Evolutionary conservation across 2,113 vertebrate species (phyloP).

Genomic region (Mus pahari): DNA sequence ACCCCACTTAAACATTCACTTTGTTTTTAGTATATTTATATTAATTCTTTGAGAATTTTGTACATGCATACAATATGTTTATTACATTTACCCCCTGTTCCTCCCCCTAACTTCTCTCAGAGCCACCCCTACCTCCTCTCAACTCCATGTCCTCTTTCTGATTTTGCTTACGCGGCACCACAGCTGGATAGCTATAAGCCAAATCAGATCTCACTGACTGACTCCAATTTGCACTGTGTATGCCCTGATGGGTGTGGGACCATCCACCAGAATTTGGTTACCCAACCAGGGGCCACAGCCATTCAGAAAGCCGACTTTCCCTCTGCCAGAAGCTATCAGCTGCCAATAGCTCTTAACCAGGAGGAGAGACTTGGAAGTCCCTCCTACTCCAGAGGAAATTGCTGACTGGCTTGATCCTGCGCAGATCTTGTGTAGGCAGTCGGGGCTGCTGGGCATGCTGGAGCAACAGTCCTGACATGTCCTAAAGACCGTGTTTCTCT

Average conservation of each 20-base stretch:
- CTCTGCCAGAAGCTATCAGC: not conserved
- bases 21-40: not conserved
- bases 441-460: too few species aligned
- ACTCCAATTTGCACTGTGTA: not conserved
- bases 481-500: not conserved
- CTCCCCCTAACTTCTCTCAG: not conserved
- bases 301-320: not conserved
- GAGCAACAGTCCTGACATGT: too few species aligned
- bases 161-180: not conserved
- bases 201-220: not conserved
- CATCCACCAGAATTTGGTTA: not conserved
- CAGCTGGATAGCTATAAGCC: too few species aligned
- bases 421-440: not conserved
- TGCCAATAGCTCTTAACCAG: not conserved
- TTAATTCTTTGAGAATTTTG: not conserved
- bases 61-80: not conserved
- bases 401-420: not conserved
- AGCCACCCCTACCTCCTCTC: not conserved
- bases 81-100: too few species aligned
- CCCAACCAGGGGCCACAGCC: not conserved
- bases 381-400: not conserved
- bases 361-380: not conserved
- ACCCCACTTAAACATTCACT: not conserved
- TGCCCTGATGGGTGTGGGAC: too few species aligned
- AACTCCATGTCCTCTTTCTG: not conserved